Conservation (phyloP, 2,888 invertebrate species). For the Athalia cordata region DNA sequence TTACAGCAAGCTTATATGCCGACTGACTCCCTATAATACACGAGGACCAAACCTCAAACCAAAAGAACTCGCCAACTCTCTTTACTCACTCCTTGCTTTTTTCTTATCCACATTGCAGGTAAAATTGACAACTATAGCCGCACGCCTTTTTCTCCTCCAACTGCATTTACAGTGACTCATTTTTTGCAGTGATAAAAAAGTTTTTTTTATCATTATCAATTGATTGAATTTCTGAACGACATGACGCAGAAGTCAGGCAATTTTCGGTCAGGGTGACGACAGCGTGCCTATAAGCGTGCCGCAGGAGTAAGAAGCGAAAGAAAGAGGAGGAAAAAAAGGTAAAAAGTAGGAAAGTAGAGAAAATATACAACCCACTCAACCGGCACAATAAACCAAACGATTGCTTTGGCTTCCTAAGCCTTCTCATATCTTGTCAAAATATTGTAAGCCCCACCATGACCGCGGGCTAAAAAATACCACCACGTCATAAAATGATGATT, state of each 20-base stretch:
- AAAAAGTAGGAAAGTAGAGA: constrained; percentile 32
- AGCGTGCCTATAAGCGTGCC: constrained; percentile 13
- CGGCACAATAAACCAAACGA: constrained; percentile 42
- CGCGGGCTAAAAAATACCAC: constrained; percentile 53
- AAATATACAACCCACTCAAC: constrained; percentile 45
- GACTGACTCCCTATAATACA: constrained; percentile 41
- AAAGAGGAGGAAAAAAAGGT: background rate
- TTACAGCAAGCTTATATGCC: constrained; percentile 44
- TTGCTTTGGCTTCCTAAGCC: constrained; percentile 47
- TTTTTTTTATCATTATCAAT: no score
- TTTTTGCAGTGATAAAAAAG: no score
- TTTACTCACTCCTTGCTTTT: constrained; percentile 35
- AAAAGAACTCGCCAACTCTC: constrained; percentile 12
- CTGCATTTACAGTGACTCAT: background rate
- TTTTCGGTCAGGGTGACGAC: background rate
- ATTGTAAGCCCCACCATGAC: constrained; percentile 55
- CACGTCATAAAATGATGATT: constrained; percentile 60
- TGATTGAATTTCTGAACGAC: no score
- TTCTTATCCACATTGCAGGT: background rate
- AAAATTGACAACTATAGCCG: background rate
- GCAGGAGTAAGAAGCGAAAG: background rate
- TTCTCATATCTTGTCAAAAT: constrained; percentile 55
- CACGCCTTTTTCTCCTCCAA: background rate
- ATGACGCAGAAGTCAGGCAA: no score
- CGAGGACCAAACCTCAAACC: constrained; percentile 27